Evolutionary conservation across 2,888 invertebrate species (phyloP), one percentile per base, ranked within the genome.

Genomic region (Elysia crispata): DNA sequence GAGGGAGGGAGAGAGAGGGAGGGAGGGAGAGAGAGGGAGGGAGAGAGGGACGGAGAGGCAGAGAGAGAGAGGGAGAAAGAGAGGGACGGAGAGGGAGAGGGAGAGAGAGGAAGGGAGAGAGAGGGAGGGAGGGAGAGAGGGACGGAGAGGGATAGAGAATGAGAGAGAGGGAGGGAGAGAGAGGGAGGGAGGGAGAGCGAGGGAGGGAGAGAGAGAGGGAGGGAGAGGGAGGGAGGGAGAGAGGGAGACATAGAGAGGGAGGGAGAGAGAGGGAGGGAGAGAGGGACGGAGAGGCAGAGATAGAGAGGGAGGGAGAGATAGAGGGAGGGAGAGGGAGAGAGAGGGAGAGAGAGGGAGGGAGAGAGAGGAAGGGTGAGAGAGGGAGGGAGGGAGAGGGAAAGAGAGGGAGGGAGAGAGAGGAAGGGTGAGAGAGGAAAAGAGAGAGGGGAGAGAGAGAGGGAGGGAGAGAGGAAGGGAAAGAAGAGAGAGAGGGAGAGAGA

Each of bases 31-130:
- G 50, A 66, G 41, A n/a, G 15, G 15, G 41, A 49, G 20, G 25
- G 31, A 25, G 6, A 41, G 62, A n/a, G 67, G 49, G 18, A 20
- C 50, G 66, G 50, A 50, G 67, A 49, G 41, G 66, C 6, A 13
- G 49, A 50, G 28, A 66, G 28, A n/a, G 67, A 8, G 23, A 76
- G 50, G 41, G 20, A 25, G 49, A 49, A 8, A 31, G 28, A 23
- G 50, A 66, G 41, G 11, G 15, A n/a, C n/a, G 25, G 20, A 57
- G 31, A 25, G 6, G 28, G 1, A 23, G 33, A 15, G 31, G 3
- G 25, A 67, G 18, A 20, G 67, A 76, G 50, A 50, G 67, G 15
- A 66, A 49, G 41, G 66, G 23, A 13, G 49, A 50, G 28, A 66
- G 28, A n/a, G 67, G 18, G 23, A 76, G 50, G 41, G 20, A 25